Conservation (phyloP, 2,888 invertebrate species). For the Trissolcus japonicus region DNA sequence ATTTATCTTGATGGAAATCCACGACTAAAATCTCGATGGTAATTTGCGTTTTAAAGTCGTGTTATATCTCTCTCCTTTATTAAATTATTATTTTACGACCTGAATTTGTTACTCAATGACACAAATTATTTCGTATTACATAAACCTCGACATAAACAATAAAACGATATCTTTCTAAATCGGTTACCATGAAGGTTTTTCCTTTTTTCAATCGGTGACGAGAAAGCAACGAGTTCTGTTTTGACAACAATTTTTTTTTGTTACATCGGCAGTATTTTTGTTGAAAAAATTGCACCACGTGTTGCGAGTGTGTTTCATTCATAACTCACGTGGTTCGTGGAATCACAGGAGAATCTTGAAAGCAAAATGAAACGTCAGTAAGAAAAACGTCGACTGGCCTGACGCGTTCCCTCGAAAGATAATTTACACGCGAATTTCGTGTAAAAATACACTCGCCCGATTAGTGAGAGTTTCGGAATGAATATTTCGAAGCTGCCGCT, state of each 20-base stretch:
- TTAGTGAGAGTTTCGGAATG: constrained; percentile 43
- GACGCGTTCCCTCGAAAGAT: constrained; percentile 34
- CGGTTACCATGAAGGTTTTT: neutral
- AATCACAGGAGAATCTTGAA: constrained; percentile 38
- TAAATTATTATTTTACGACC: neutral
- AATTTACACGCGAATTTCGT: constrained; percentile 44
- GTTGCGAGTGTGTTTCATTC: constrained; percentile 35
- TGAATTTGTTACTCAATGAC: neutral
- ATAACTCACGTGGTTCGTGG: constrained; percentile 36
- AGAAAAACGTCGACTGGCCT: constrained; percentile 39
- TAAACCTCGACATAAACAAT: too few relatives aligned
- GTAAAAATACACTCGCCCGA: constrained; percentile 48
- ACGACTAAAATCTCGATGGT: neutral
- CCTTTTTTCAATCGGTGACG: neutral
- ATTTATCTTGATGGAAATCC: constrained; percentile 2
- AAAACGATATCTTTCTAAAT: neutral
- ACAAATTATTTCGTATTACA: constrained; percentile 1
- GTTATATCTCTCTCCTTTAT: constrained; percentile 1
- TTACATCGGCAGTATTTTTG: constrained; percentile 1
- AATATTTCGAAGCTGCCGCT: neutral
- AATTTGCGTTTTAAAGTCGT: neutral
- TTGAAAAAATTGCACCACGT: constrained; percentile 13
- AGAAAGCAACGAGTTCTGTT: neutral
- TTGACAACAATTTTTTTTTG: neutral
- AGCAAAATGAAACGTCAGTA: constrained; percentile 38